Evolutionary conservation across 2,888 invertebrate genomes (phyloP).

Genomic region (Polydrusus tereticollis): DNA sequence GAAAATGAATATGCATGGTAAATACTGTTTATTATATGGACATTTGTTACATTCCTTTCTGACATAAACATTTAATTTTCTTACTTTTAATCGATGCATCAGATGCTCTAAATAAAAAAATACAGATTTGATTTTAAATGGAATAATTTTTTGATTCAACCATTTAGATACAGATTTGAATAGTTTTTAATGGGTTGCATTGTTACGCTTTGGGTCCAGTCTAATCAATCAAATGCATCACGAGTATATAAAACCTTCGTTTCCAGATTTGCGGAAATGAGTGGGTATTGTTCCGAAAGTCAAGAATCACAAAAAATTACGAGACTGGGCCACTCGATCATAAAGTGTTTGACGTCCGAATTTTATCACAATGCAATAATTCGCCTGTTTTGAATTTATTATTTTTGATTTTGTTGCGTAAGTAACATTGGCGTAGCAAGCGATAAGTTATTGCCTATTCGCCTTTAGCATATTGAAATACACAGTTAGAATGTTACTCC

Average conservation of each 20-base stretch:
- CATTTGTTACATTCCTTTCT: too few relatives aligned
- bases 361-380: slow-evolving; percentile 6
- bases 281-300: slow-evolving; percentile 47
- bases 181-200: slow-evolving; percentile 23
- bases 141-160: not conserved
- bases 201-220: slow-evolving; percentile 25
- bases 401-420: not conserved
- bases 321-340: slow-evolving; percentile 5
- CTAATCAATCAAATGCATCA: slow-evolving; percentile 34
- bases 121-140: too few relatives aligned
- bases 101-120: too few relatives aligned
- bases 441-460: too few relatives aligned
- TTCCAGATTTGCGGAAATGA: slow-evolving; percentile 52
- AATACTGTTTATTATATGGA: too few relatives aligned
- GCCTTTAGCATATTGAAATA: too few relatives aligned
- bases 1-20: too few relatives aligned
- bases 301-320: slow-evolving; percentile 12
- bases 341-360: slow-evolving; percentile 5
- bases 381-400: not conserved
- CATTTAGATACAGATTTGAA: slow-evolving; percentile 10
- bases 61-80: too few relatives aligned
- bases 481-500: too few relatives aligned
- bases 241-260: slow-evolving; percentile 35
- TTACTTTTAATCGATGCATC: too few relatives aligned
- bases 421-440: not conserved